Evolutionary conservation across 2,888 invertebrate genomes (phyloP), one percentile per base, ranked within the genome.

Genomic region (Philereme vetulata): DNA sequence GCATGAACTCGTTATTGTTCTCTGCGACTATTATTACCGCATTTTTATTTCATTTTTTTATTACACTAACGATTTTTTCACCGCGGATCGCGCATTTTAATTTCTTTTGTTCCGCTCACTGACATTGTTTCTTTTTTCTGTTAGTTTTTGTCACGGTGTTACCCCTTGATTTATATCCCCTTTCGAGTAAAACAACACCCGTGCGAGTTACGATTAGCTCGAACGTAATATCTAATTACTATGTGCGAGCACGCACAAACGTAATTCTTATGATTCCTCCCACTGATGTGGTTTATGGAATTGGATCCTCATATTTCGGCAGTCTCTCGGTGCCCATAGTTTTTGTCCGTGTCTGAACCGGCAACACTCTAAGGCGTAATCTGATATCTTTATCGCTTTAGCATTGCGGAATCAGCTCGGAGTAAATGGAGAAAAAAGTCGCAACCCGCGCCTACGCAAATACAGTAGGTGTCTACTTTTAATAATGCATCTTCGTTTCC

Each of bases 141-240:
- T 80, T 72, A 65, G 70, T 72, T 77, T 83, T 84, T 85, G 83
- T 82, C 82, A 84, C 81, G 81, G 83, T 85, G 82, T 83, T 82
- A 80, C 81, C 81, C 82, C 77, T 85, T 90, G 91, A 92, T 91
- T 92, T 90, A 91, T 90, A 87, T 86, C 82, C 90, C 90, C 86
- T 86, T 88, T 86, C 75, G 84, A 82, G 88, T 90, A 91, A 91
- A 92, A 92, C 90, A 91, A 91, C 90, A 87, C 88, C 88, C 89
- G 86, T 86, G 87, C 86, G 88, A 90, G 90, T 89, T 88, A 89
- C 91, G 89, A 92, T 91, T 91, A 92, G 88, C 38, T 84, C 75
- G 84, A 79, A 78, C 82, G 86, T 91, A 91, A 91, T 92, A 92
- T 91, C 90, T 92, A 91, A 92, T 91, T 91, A 91, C 88, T 90